Conservation (phyloP, 2,888 invertebrate species). For the Lithophane leautieri region DNA sequence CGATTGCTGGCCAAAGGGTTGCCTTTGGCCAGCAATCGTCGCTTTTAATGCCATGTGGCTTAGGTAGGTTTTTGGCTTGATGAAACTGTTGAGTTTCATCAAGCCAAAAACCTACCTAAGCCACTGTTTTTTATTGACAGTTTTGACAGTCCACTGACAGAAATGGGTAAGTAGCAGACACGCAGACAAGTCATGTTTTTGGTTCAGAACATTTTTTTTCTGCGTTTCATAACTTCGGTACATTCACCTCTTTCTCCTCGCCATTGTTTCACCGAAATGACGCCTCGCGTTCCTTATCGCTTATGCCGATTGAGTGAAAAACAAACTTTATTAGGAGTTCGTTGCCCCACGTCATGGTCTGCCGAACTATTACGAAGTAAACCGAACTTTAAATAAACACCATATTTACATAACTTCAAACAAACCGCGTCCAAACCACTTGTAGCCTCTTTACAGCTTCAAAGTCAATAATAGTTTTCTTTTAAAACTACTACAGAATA, state of each 20-base stretch:
- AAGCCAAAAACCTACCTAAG: too few relatives aligned
- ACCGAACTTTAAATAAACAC: constrained; percentile 47
- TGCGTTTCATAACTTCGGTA: constrained; percentile 22
- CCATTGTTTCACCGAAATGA: constrained; percentile 59
- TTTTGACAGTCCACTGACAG: constrained; percentile 3
- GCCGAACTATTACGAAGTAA: constrained; percentile 31
- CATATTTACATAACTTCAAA: constrained; percentile 56
- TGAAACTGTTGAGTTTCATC: too few relatives aligned
- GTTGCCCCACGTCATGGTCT: constrained; percentile 59
- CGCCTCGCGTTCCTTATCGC: constrained; percentile 52
- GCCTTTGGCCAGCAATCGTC: too few relatives aligned
- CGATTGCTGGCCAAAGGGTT: background rate
- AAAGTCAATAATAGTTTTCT: constrained; percentile 41
- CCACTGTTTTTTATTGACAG: background rate
- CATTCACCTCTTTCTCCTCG: constrained; percentile 48
- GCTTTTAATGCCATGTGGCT: too few relatives aligned
- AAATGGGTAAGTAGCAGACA: background rate
- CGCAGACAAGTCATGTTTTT: background rate
- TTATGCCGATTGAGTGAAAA: constrained; percentile 54
- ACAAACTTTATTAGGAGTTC: constrained; percentile 53
- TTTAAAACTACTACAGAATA: constrained; percentile 41
- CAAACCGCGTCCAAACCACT: constrained; percentile 44
- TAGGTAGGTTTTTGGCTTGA: too few relatives aligned
- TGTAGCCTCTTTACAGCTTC: constrained; percentile 32
- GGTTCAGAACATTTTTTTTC: background rate